Evolutionary conservation across 2,888 invertebrate genomes (phyloP).

Genomic region (Colletes collaris): DNA sequence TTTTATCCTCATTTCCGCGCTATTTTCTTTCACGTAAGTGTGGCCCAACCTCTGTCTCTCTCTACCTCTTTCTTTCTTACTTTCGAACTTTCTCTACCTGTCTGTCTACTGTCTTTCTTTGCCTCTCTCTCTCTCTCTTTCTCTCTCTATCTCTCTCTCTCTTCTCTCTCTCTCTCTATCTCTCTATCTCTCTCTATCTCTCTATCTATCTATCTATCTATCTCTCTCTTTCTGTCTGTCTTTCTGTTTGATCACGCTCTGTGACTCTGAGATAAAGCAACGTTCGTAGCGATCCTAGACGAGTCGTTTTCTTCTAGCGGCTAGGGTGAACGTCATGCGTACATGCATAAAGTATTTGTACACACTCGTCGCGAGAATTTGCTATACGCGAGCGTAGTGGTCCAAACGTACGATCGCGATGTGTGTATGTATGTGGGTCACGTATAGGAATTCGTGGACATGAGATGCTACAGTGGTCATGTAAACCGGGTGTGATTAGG

Average conservation of each 20-base stretch:
- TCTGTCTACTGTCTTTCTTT: conserved; percentile 9
- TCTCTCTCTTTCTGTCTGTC: conserved; percentile 40
- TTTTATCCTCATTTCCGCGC: conserved; percentile 82
- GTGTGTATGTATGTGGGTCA: conserved; percentile 57
- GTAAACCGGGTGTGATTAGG: conserved; percentile 66
- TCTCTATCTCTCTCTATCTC: conserved; percentile 47
- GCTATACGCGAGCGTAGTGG: conserved; percentile 62
- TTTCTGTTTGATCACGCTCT: conserved; percentile 61
- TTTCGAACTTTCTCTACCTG: conserved; percentile 48
- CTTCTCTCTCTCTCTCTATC: conserved; percentile 42
- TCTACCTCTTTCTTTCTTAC: conserved; percentile 50
- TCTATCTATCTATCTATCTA: conserved; percentile 48
- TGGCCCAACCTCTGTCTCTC: conserved; percentile 75
- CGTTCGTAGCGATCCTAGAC: conserved; percentile 59
- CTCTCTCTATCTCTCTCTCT: conserved; percentile 44
- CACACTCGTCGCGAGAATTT: conserved; percentile 54
- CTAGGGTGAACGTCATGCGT: conserved; percentile 55
- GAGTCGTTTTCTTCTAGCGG: conserved; percentile 55
- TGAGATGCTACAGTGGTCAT: conserved; percentile 59
- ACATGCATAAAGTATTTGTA: conserved; percentile 64
- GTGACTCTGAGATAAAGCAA: conserved; percentile 55
- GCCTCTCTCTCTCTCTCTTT: conserved; percentile 40
- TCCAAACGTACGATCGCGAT: conserved; percentile 37
- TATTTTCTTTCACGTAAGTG: conserved; percentile 82
- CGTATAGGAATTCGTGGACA: conserved; percentile 62